phyloP scores from a whole-genome alignment of 2,797 vertebrate species.

The Monodelphis domestica region DNA sequence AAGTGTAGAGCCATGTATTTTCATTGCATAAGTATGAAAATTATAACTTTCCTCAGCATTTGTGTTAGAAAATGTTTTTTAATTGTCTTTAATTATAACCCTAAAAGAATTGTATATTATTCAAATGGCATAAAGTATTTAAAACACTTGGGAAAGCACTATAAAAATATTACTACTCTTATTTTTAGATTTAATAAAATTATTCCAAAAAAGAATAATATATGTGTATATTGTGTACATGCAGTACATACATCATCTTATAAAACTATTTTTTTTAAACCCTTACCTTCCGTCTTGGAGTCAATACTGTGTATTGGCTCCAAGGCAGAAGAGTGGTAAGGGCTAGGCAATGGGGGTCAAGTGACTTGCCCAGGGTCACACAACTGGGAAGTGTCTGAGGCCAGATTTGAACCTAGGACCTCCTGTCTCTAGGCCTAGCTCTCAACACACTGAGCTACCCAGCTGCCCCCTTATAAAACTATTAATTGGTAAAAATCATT shows the following conservation, averaged over 20 bases:
- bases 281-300: too few relatives aligned
- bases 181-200: neutral
- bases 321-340: too few relatives aligned
- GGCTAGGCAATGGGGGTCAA: too few relatives aligned
- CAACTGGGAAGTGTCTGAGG: too few relatives aligned
- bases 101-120: neutral
- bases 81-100: neutral
- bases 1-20: neutral
- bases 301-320: too few relatives aligned
- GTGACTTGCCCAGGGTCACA: too few relatives aligned
- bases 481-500: neutral
- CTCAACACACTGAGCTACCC: too few relatives aligned
- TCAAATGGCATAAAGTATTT: neutral
- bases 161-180: neutral
- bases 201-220: neutral
- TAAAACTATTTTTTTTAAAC: too few relatives aligned
- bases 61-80: neutral
- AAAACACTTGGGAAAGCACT: neutral
- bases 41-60: neutral
- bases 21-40: neutral
- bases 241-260: neutral
- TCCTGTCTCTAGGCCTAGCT: too few relatives aligned
- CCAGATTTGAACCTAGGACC: too few relatives aligned
- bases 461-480: neutral
- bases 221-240: neutral